These are phyloP conservation scores for Oreamnos americanus DNA, from an alignment of 2,113 vertebrate species.

Conservation along the genomic window DNA sequence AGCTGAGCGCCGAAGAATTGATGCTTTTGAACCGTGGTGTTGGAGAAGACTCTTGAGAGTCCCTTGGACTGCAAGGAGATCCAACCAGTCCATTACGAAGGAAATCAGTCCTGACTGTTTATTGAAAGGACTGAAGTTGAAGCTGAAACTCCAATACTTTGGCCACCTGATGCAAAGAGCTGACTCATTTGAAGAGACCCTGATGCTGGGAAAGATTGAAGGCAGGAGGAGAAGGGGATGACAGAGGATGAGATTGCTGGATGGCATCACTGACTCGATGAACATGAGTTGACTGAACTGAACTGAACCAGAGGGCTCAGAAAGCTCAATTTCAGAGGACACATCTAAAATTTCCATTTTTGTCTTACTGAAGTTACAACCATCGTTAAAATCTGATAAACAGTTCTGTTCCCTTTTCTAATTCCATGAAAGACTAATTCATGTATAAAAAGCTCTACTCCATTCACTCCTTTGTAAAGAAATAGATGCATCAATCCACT, in stretches of 20 bases:
- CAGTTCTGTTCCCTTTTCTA: constrained; percentile 40
- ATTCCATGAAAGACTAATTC: constrained; percentile 61
- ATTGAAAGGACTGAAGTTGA: neutral
- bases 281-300: neutral
- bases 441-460: constrained; percentile 58
- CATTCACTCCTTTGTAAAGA: constrained; percentile 55
- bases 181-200: neutral
- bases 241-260: neutral
- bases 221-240: neutral
- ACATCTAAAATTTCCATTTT: constrained; percentile 13
- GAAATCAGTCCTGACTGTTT: neutral
- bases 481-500: constrained; percentile 36
- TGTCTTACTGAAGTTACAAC: constrained; percentile 19
- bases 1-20: accelerated
- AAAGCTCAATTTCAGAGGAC: neutral
- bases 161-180: accelerated
- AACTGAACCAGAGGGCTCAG: neutral
- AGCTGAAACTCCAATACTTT: neutral
- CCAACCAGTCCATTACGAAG: neutral
- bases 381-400: neutral
- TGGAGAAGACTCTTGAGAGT: neutral
- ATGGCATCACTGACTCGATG: neutral
- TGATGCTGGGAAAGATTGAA: neutral
- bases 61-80: neutral
- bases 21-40: neutral